Evolutionary conservation across 64 coral and sea anemone species (phyloP), one percentile per base, ranked within the genome.

Genomic region (Actinia tenebrosa): DNA sequence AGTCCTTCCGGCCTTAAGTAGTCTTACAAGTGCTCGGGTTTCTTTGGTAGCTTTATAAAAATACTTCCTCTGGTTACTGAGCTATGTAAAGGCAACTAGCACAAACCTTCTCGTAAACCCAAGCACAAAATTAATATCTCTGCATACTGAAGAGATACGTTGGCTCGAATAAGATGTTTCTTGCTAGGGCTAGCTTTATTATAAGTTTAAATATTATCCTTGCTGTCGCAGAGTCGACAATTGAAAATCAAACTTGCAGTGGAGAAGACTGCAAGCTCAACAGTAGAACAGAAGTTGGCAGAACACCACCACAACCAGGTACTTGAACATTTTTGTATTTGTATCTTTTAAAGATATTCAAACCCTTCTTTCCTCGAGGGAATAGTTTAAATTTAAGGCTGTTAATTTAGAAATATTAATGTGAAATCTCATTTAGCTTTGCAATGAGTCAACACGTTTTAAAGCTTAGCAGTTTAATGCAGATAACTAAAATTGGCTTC

Each of bases 1-100:
- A 75, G 69, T 75, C 69, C 69, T 75, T 75, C 69, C 69, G 69
- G 69, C 23, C 25, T 75, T 75, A 75, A 75, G 69, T 75, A 75
- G 23, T 42, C 26, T 75, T 75, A 75, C 69, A 75, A 75, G 69
- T 75, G 26, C 23, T 75, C 69, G 13, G 69, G 69, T 75, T 75
- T 75, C 69, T 75, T 1, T 27, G 2, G 8, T 11, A 75, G 25
- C 25, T 25, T 10, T 75, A 75, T 75, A 75, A 75, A 13, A 75
- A 75, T 75, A 75, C n/a, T 75, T 30, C 25, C 14, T 7, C 26
- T 30, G 5, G 13, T 37, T 75, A 37, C 26, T 3, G 3, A n/a
- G 63, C 19, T 23, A 66, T 66, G 63, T 25, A 66, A 23, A 66
- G 30, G 3, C 22, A 37, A 75, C 69, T 75, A 10, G 69, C 16